These are phyloP conservation scores for Drosophila tanythrix DNA, from an alignment of 2,888 invertebrate genomes.

Conservation along the genomic window DNA sequence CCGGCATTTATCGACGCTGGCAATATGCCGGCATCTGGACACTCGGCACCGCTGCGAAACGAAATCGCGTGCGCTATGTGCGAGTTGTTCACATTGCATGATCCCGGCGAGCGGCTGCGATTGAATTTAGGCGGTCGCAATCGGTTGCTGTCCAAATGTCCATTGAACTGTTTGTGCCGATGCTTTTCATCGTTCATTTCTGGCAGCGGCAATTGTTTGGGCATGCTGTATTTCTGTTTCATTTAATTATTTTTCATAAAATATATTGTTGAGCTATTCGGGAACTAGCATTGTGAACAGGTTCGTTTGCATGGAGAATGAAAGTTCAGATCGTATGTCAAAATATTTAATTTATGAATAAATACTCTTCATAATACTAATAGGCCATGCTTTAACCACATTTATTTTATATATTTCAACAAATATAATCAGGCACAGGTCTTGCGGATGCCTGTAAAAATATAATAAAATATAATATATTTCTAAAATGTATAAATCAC, in stretches of 20 bases:
- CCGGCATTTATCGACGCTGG: conserved; percentile 71
- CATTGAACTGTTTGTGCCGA: conserved; percentile 73
- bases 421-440: neutral
- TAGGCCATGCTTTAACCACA: neutral
- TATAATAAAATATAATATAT: neutral
- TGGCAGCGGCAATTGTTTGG: conserved; percentile 73
- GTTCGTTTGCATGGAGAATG: conserved; percentile 22
- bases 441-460: neutral
- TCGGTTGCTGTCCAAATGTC: conserved; percentile 71
- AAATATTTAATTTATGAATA: conserved; percentile 1
- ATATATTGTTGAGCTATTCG: conserved; percentile 23
- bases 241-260: conserved; percentile 56
- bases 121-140: conserved; percentile 82
- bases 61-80: conserved; percentile 83
- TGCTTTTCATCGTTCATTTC: conserved; percentile 80
- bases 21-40: conserved; percentile 56
- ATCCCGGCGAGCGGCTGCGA: conserved; percentile 75
- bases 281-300: conserved; percentile 30
- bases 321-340: conserved; percentile 20
- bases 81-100: conserved; percentile 61
- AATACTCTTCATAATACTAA: neutral
- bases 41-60: conserved; percentile 71
- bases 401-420: neutral
- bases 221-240: conserved; percentile 43
- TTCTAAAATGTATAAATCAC: neutral